Percentiles rank a stretch among this genome's conserved stretches.
These are phyloP conservation scores for Neopipo cinnamomea DNA, from an alignment of 2,113 vertebrate species.

Conservation along the genomic window DNA sequence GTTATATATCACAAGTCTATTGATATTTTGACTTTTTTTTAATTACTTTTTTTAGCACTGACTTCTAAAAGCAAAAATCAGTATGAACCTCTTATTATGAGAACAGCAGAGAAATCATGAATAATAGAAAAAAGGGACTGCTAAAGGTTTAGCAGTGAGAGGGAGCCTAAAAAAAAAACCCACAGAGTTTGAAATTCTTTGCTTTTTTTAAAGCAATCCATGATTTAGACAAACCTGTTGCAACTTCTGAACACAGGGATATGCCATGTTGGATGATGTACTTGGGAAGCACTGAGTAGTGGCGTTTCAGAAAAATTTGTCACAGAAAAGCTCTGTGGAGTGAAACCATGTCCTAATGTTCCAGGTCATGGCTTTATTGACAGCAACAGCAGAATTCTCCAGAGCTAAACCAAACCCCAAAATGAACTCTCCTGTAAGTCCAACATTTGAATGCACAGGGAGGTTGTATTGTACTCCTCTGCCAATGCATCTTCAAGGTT, in stretches of 20 bases:
- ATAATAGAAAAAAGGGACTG: background rate
- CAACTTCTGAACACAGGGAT: background rate
- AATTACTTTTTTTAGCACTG: background rate
- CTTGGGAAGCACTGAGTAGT: background rate
- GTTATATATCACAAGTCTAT: background rate
- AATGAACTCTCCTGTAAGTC: background rate
- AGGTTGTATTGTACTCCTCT: background rate
- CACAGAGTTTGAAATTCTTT: background rate
- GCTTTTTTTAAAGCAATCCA: background rate
- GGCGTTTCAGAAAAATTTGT: background rate
- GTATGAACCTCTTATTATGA: background rate
- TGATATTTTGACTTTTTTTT: background rate
- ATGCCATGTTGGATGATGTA: background rate
- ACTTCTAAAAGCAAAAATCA: constrained; percentile 5
- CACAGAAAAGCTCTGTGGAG: background rate
- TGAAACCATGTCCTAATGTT: background rate
- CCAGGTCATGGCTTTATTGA: background rate
- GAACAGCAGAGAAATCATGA: background rate
- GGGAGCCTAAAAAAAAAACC: background rate
- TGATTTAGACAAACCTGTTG: background rate
- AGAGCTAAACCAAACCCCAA: background rate
- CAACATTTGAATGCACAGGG: background rate
- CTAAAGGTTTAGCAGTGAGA: constrained; percentile 5
- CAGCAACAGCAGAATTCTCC: background rate
- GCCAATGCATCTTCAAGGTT: background rate